phyloP scores from a whole-genome alignment of 1,140 invertebrate species.

The Cephus cinctus region DNA sequence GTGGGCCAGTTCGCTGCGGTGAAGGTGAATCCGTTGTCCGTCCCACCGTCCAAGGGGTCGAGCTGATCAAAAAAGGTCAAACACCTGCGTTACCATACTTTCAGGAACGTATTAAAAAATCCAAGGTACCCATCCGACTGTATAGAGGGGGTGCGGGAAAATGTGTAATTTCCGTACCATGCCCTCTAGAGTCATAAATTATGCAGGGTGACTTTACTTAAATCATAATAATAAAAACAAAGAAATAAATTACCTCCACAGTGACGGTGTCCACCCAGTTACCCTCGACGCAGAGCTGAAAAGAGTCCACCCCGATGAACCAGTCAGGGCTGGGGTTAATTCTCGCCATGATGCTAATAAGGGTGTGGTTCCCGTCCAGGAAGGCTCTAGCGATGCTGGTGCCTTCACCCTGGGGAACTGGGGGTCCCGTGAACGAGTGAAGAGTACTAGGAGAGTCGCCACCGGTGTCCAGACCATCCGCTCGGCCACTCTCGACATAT shows the following conservation, averaged over 20 bases:
- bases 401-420: conserved; percentile 74
- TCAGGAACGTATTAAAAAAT: conserved; percentile 16
- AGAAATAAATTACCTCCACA: conserved; percentile 69
- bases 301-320: conserved; percentile 94
- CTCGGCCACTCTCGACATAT: conserved; percentile 80
- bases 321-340: conserved; percentile 96
- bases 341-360: conserved; percentile 83
- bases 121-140: conserved; percentile 1
- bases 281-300: conserved; percentile 90
- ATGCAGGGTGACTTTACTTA: not conserved
- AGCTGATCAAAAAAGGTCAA: too few species aligned
- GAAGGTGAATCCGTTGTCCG: conserved; percentile 96
- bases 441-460: conserved; percentile 55
- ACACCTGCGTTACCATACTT: too few species aligned
- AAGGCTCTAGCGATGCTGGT: conserved; percentile 80
- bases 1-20: conserved; percentile 93
- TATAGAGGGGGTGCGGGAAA: too few species aligned
- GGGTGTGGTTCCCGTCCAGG: conserved; percentile 86
- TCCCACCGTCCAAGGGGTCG: conserved; percentile 94
- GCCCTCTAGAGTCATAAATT: not conserved
- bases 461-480: conserved; percentile 67
- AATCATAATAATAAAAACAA: conserved; percentile 13
- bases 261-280: conserved; percentile 92
- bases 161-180: too few species aligned
- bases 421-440: conserved; percentile 80